A percentile compares a stretch with the other conserved stretches of the same genome.
Evolutionary conservation across 2,113 vertebrate species (phyloP).

Genomic region (Rhynchopsitta pachyrhyncha): DNA sequence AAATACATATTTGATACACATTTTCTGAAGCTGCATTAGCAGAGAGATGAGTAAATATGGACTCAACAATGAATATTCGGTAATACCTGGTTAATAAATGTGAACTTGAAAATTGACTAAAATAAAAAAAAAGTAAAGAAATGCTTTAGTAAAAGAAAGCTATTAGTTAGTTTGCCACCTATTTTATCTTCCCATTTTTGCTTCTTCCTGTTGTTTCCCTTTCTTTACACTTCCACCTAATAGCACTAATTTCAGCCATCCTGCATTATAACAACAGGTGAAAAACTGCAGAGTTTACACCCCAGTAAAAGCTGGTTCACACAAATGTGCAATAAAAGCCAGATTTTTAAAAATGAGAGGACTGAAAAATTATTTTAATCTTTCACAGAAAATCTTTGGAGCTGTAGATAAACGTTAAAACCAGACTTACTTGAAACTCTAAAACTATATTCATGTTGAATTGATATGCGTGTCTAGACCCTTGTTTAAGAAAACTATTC

Average conservation of each 20-base stretch:
- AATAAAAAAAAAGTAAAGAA: background rate
- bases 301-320: background rate
- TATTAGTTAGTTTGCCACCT: background rate
- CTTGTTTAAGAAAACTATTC: slow-evolving; percentile 78
- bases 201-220: background rate
- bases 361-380: slow-evolving; percentile 9
- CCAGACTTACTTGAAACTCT: slow-evolving; percentile 60
- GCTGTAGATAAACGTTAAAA: slow-evolving; percentile 51
- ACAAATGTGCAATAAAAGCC: background rate
- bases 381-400: slow-evolving; percentile 31
- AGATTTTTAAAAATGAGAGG: slow-evolving; percentile 14
- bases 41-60: background rate
- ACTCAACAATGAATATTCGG: background rate
- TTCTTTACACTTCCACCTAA: background rate
- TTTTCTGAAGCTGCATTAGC: background rate
- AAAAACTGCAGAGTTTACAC: background rate
- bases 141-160: background rate
- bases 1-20: background rate
- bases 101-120: background rate
- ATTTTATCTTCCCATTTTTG: background rate
- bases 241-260: background rate
- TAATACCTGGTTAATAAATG: background rate
- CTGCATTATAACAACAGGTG: background rate
- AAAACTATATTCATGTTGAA: slow-evolving; percentile 69
- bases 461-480: slow-evolving; percentile 72